Evolutionary conservation across 2,888 invertebrate species (phyloP), one percentile per base, ranked within the genome.

Genomic region (Volucella zonaria): DNA sequence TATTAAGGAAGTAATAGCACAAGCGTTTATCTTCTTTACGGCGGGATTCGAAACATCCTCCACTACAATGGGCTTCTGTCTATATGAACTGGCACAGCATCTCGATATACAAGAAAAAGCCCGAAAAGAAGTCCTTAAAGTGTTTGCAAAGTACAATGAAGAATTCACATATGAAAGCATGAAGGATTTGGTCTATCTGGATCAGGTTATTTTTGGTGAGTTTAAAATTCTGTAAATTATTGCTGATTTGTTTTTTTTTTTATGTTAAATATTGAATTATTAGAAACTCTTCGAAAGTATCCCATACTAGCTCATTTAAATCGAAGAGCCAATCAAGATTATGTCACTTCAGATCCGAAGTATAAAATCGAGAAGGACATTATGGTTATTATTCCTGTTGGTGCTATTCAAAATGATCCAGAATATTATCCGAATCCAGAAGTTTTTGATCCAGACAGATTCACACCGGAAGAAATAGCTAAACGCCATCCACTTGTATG

Each of bases 21-120:
- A 92, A 54, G 88, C 90, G 0, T 92, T 91, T 80, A 88, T 89
- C 0, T 92, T 91, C 59, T 87, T 91, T 8, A 52, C 90, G 18
- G 90, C 94, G 10, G 95, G 95, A 0, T 94, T 94, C 86, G 94
- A 94, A 88, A 94, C 95, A 0, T 94, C 94, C 0, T 94, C 95
- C 0, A 93, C 94, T 0, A 93, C 94, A 0, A 92, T 95, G 4
- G 93, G 93, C 81, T 94, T 94, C 78, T 89, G 90, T 8, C 87
- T 92, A 0, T 91, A 90, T 58, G 92, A 92, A 75, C 66, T 92
- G 66, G 90, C 91, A 0, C 56, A 89, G 9, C 88, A 90, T 40
- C 89, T 88, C 4, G 88, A 90, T 1, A 45, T 91, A 68, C 91
- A 87, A 87, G 88, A 70, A 0, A 88, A 87, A 11, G 86, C 87